Conservation (phyloP, 1,140 invertebrate species). For the Drosophila nannoptera region DNA sequence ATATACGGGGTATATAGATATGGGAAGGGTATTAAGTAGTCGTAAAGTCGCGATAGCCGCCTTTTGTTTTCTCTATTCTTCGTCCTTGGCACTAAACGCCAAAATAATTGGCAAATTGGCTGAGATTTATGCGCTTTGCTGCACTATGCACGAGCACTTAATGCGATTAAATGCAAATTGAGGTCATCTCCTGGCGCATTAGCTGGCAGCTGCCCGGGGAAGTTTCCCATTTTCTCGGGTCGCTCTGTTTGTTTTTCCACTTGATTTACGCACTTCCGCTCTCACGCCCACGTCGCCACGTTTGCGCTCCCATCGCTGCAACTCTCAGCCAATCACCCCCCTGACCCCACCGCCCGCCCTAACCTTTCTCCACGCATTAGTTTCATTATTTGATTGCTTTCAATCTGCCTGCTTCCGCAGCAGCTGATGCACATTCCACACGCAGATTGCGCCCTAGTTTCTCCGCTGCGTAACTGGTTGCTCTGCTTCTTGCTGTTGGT, state of each 20-base stretch:
- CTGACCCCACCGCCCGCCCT: background rate
- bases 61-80: background rate
- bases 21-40: background rate
- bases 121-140: constrained; percentile 44
- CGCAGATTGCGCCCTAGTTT: constrained; percentile 55
- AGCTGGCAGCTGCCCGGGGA: background rate
- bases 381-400: constrained; percentile 63
- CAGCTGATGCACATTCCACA: constrained; percentile 39
- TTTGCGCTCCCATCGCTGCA: background rate
- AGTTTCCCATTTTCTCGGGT: constrained; percentile 8
- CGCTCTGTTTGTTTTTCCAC: constrained; percentile 35
- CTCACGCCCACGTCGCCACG: constrained; percentile 9
- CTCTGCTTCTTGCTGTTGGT: background rate
- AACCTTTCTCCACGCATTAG: background rate
- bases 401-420: constrained; percentile 56
- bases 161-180: constrained; percentile 53
- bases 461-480: constrained; percentile 11
- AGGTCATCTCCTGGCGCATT: constrained; percentile 48
- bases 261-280: constrained; percentile 75
- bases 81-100: constrained; percentile 18
- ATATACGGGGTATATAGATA: background rate
- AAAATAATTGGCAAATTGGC: constrained; percentile 65
- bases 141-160: constrained; percentile 23
- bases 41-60: background rate
- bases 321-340: background rate